Evolutionary conservation across 2,797 vertebrate species (phyloP), one percentile per base, ranked within the genome.

Genomic region (Discoglossus pictus): DNA sequence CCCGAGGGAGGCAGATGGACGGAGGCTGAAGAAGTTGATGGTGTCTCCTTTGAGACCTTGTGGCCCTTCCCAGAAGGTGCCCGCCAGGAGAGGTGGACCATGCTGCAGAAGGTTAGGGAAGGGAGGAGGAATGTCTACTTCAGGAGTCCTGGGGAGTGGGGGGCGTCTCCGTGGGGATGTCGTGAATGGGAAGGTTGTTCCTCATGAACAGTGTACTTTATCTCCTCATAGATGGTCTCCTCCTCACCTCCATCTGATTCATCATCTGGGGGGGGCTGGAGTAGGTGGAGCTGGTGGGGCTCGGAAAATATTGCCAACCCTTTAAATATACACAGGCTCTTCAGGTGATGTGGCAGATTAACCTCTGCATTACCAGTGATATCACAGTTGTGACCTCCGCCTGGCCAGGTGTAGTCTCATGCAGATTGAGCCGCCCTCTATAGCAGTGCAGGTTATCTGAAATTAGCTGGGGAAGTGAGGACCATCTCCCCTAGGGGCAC

Each of bases 221-320:
- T 97, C 82, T 97, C 94, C 78, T 96, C 94, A 1, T 97, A 97
- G 61, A 97, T 97, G 50, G 94, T 94, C 83, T 96, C 94, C 1
- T 92, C 93, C 82, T 93, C 93, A 9, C 61, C 27, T 4, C 27
- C 61, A 68, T 95, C 94, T 0, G 93, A 95, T 81, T 97, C 94
- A 0, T 93, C 94, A 67, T 94, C 94, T 0, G 89, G 87, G 1
- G 89, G 92, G 43, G 87, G 68, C 11, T 75, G 63, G 43, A 75
- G 66, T 64, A 11, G 68, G 21, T 6, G 76, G 47, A 77, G 36
- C 87, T 81, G 13, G 87, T 87, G 74, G 86, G 76, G 92, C 80
- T 84, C 82, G 58, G 84, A 92, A 84, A 87, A 94, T 80, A 82
- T 94, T 93, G 42, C 94, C 94, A 73, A 97, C 94, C 94, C 96